These are phyloP conservation scores for Iguana delicatissima DNA, from an alignment of 2,797 vertebrate species.

Conservation along the genomic window DNA sequence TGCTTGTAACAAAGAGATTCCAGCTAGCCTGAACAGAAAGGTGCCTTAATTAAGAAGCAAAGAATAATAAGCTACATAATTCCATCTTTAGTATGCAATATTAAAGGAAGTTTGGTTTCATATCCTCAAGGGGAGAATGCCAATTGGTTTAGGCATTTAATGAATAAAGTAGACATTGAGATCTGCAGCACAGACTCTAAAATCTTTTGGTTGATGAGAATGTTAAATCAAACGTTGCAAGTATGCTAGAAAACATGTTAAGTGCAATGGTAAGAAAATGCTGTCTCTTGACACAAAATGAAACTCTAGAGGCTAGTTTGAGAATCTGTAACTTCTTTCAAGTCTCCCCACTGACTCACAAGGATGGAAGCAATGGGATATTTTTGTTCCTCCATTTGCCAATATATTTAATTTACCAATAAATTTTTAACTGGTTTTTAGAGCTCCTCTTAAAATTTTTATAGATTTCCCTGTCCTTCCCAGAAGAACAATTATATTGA, in stretches of 20 bases:
- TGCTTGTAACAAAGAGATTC: neutral
- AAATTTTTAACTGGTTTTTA: slow-evolving; percentile 42
- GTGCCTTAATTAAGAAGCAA: slow-evolving; percentile 12
- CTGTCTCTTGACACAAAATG: slow-evolving; percentile 42
- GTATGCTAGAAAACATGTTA: slow-evolving; percentile 50
- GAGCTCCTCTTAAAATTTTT: slow-evolving; percentile 49
- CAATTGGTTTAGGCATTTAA: slow-evolving; percentile 35
- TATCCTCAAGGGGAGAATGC: slow-evolving; percentile 17
- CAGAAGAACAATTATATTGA: slow-evolving; percentile 32
- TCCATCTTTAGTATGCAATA: slow-evolving; percentile 20
- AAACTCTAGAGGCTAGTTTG: slow-evolving; percentile 56
- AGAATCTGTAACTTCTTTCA: slow-evolving; percentile 51
- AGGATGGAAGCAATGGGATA: neutral
- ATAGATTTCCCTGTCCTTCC: rapidly evolving
- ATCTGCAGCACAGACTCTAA: slow-evolving; percentile 21
- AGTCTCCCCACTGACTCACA: slow-evolving; percentile 28
- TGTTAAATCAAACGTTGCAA: slow-evolving; percentile 42
- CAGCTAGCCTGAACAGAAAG: neutral
- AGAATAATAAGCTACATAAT: neutral
- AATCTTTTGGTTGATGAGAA: slow-evolving; percentile 46
- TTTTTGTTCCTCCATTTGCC: slow-evolving; percentile 49
- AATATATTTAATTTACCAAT: slow-evolving; percentile 40
- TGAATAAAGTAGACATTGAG: slow-evolving; percentile 52
- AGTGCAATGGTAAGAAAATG: slow-evolving; percentile 46
- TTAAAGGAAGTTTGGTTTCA: slow-evolving; percentile 4